A percentile compares a stretch with the other conserved stretches of the same genome.
phyloP scores from a whole-genome alignment of 2,113 vertebrate genomes.

The Chionis minor region DNA sequence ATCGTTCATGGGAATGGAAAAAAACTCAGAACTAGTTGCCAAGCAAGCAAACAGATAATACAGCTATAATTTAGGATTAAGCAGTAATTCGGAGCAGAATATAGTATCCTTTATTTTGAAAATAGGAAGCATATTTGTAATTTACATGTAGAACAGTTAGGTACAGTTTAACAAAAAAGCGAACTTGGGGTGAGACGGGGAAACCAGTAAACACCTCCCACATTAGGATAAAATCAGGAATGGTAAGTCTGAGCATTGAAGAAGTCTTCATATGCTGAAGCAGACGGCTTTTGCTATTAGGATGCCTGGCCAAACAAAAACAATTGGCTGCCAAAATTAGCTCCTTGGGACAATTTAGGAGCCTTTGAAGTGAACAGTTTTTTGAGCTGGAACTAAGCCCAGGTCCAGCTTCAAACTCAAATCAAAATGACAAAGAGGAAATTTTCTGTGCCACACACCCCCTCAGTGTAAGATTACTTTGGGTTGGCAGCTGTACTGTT shows the following conservation, averaged over 20 bases:
- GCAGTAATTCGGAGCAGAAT: background rate
- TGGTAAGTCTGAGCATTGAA: constrained; percentile 34
- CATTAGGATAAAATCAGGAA: constrained; percentile 50
- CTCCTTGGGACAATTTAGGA: constrained; percentile 80
- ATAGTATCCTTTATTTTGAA: background rate
- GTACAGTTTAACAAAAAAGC: background rate
- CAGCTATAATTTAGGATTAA: background rate
- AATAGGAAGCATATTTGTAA: background rate
- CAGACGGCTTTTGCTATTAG: constrained; percentile 75
- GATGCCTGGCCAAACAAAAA: constrained; percentile 77
- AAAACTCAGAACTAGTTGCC: background rate
- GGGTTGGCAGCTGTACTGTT: constrained; percentile 72
- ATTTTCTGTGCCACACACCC: constrained; percentile 71
- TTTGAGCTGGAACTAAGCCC: constrained; percentile 80
- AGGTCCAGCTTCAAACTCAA: constrained; percentile 76
- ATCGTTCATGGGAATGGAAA: background rate
- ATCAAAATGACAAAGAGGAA: constrained; percentile 78
- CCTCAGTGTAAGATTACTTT: constrained; percentile 68
- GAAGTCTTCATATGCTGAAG: constrained; percentile 54
- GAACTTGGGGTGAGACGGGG: background rate
- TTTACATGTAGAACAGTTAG: background rate
- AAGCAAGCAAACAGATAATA: background rate
- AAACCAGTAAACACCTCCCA: background rate
- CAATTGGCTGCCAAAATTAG: constrained; percentile 78
- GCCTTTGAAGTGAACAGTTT: constrained; percentile 76